Percentiles rank a stretch among this genome's conserved stretches.
phyloP scores from a whole-genome alignment of 2,113 vertebrate species.

The Cochlearius cochlearius region DNA sequence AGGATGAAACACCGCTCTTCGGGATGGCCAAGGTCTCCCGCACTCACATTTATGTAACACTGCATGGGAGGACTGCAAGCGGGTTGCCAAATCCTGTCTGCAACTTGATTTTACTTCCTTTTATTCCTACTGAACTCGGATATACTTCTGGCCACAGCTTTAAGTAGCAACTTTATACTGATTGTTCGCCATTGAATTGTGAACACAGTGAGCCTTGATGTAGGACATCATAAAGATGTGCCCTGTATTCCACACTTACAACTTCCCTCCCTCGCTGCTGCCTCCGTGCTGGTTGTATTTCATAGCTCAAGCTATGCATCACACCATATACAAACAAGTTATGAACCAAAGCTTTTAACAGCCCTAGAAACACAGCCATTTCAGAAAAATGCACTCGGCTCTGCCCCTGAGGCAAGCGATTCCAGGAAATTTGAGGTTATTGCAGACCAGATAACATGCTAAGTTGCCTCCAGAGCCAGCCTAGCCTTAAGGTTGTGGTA shows the following conservation, averaged over 20 bases:
- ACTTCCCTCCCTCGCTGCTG: not conserved
- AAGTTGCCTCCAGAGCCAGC: not conserved
- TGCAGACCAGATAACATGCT: not conserved
- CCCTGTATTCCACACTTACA: not conserved
- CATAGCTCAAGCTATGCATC: not conserved
- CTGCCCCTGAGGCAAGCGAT: not conserved
- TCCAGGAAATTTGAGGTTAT: not conserved
- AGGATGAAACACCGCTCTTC: accelerated
- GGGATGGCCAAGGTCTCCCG: not conserved
- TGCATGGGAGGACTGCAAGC: too few relatives aligned
- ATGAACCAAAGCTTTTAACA: not conserved
- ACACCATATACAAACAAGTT: not conserved
- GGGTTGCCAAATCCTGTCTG: not conserved
- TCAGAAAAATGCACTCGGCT: not conserved
- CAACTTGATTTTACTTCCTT: not conserved
- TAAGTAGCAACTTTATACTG: not conserved
- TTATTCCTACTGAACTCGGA: not conserved
- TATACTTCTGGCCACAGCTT: not conserved
- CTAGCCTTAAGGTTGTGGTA: not conserved
- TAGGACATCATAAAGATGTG: not conserved
- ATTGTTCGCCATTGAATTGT: accelerated
- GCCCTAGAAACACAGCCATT: not conserved
- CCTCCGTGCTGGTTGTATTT: not conserved
- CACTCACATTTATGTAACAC: not conserved
- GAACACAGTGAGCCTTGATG: not conserved